A percentile compares a stretch with the other conserved stretches of the same genome.
Evolutionary conservation across 1,140 invertebrate genomes (phyloP).

Genomic region (Drosophila melanogaster): DNA sequence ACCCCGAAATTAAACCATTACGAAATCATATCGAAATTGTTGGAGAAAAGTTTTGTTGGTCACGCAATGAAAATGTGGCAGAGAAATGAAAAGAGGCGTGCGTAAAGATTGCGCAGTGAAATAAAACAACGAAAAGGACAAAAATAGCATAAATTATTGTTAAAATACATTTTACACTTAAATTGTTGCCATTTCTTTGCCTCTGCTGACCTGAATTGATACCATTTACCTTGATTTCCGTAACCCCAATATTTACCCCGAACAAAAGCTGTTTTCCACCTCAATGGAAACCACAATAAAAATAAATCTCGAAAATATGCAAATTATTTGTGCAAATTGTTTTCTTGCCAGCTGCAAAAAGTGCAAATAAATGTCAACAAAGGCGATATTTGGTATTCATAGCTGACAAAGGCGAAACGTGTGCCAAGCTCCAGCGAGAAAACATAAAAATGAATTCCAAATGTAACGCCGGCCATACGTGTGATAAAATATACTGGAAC

Average conservation of each 20-base stretch:
- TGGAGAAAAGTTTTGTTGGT: conserved; percentile 61
- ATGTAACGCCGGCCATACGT: conserved; percentile 15
- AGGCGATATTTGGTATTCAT: conserved; percentile 49
- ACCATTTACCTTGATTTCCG: conserved; percentile 35
- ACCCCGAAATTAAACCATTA: conserved; percentile 48
- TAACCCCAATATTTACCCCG: conserved; percentile 34
- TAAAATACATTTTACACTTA: background rate
- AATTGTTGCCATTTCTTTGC: background rate
- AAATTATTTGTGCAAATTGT: conserved; percentile 42
- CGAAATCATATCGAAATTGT: conserved; percentile 54
- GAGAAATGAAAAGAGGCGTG: conserved; percentile 52
- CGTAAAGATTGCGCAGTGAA: conserved; percentile 37
- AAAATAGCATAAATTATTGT: too few species aligned
- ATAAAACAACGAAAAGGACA: background rate
- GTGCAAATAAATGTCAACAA: conserved; percentile 39
- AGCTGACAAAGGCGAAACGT: conserved; percentile 19
- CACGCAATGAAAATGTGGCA: conserved; percentile 59
- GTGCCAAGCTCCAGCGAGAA: conserved; percentile 17
- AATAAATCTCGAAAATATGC: conserved; percentile 40
- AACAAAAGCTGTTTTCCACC: conserved; percentile 14
- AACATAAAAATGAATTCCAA: conserved; percentile 12
- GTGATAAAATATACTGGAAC: conserved; percentile 10
- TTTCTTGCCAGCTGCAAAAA: conserved; percentile 10
- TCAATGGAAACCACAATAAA: conserved; percentile 8
- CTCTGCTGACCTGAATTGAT: conserved; percentile 32